Base-by-base conservation (phyloP, 2,888 invertebrate genomes). In the Ormyrus pomaceus region DNA sequence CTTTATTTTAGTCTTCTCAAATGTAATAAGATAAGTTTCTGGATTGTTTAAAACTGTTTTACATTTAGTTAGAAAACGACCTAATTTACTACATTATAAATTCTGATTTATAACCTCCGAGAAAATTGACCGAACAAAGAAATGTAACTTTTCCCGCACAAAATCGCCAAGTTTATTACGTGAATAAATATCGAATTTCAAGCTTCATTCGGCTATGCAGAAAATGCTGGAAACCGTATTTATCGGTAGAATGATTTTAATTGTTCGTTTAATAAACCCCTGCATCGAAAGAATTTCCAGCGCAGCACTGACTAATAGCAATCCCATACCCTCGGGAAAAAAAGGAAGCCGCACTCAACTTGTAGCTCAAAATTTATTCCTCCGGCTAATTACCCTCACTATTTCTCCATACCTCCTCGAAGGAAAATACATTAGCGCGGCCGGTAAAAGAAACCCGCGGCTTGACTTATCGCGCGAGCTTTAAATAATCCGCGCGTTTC, bases 401-500 rank as follows among this genome's bases (percentile, higher is more conserved):
- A 66, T 65, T 65, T 59, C 59, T 59, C 10, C 48, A 10, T 46
- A 45, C 45, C 34, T 6, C 55, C 62, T 3, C 45, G 68, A 45
- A 34, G 34, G 34, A 34, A 34, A 34, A 34, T 34, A 34, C 64
- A 19, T 13, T 46, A 13, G 6, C 56, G 48, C 46, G 11, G n/a
- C 6, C 48, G 19, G 19, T 7, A 64, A 53, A 13, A 51, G 5
- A 53, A 51, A 46, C 2, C 10, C 55, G 56, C 3, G 13, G 6
- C 55, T 53, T 51, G 11, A 71, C 50, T 77, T 56, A 64, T 56
- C 69, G 51, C 77, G 46, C 51, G 50, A 48, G 13, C 46, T 66
- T 53, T 66, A 72, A 72, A 66, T 72, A 72, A 66, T 77, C 13
- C 68, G 62, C 66, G 56, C 66, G 56, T 73, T 62, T 74, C 70